Evolutionary conservation across 2,888 invertebrate species (phyloP).

Genomic region (Dolichopus griseipennis): DNA sequence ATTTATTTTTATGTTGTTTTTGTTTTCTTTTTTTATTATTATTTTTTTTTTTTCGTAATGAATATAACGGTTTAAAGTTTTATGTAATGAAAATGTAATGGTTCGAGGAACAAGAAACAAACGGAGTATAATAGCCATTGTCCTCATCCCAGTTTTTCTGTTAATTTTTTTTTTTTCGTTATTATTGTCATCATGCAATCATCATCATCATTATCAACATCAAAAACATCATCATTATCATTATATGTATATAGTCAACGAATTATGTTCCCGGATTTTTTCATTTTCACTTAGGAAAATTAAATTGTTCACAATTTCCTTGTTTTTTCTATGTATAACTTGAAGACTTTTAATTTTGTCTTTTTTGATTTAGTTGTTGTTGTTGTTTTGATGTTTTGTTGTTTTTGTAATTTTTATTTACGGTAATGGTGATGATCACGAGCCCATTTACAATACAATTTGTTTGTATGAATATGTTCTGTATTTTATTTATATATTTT

Average conservation of each 20-base stretch:
- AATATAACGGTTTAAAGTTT: not conserved
- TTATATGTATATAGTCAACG: too few relatives aligned
- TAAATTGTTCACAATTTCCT: constrained; percentile 3
- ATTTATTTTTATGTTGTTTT: not conserved
- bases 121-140: not conserved
- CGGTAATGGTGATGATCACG: constrained; percentile 1
- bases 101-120: not conserved
- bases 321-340: not conserved
- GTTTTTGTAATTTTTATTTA: not conserved
- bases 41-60: not conserved
- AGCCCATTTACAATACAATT: not conserved
- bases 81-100: too few relatives aligned
- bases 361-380: not conserved
- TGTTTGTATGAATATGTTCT: too few relatives aligned
- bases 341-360: not conserved
- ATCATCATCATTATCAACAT: too few relatives aligned
- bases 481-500: too few relatives aligned
- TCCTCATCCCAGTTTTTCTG: not conserved
- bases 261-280: too few relatives aligned
- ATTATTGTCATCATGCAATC: too few relatives aligned
- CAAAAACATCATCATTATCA: too few relatives aligned
- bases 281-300: not conserved
- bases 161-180: not conserved
- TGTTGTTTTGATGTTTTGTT: too few relatives aligned
- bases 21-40: too few relatives aligned